Evolutionary conservation across 2,797 vertebrate species (phyloP).

Genomic region (Mallotus villosus): DNA sequence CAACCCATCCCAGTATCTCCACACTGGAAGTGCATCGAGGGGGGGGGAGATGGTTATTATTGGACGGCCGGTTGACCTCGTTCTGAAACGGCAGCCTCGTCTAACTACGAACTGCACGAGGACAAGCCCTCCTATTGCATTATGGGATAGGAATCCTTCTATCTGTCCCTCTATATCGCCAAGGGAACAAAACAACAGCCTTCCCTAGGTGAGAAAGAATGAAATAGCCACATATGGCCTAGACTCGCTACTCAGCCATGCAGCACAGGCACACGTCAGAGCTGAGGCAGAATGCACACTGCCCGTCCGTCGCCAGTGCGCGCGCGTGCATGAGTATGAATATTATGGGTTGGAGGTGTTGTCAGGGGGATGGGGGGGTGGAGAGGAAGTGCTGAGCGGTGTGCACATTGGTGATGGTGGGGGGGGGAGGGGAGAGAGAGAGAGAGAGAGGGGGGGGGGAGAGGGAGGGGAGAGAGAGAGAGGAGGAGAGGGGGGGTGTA

Average conservation of each 20-base stretch:
- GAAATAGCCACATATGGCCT: slow-evolving; percentile 42
- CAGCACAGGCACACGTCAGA: slow-evolving; percentile 49
- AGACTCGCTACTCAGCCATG: slow-evolving; percentile 38
- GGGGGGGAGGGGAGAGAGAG: slow-evolving; percentile 52
- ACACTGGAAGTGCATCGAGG: not conserved
- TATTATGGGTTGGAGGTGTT: slow-evolving; percentile 79
- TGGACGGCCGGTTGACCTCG: slow-evolving; percentile 62
- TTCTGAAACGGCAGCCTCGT: slow-evolving; percentile 53
- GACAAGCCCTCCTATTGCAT: slow-evolving; percentile 45
- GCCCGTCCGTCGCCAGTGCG: slow-evolving; percentile 23
- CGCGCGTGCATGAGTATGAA: slow-evolving; percentile 35
- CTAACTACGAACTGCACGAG: slow-evolving; percentile 44
- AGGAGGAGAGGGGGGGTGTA: slow-evolving; percentile 39
- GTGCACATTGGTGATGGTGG: slow-evolving; percentile 42
- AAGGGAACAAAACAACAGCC: slow-evolving; percentile 21
- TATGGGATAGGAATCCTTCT: slow-evolving; percentile 54
- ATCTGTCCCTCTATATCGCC: slow-evolving; percentile 9
- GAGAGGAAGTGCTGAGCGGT: slow-evolving; percentile 56
- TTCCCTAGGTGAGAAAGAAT: slow-evolving; percentile 28
- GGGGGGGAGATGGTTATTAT: slow-evolving; percentile 34
- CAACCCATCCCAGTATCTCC: slow-evolving; percentile 33
- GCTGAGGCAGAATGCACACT: slow-evolving; percentile 41
- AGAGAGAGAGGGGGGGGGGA: slow-evolving; percentile 31
- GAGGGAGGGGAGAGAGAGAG: slow-evolving; percentile 42
- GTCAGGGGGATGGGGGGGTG: slow-evolving; percentile 71